Percentiles rank a stretch among this genome's conserved stretches.
These are phyloP conservation scores for Geophilus truncorum DNA, from an alignment of 2,888 invertebrate genomes.

Conservation along the genomic window DNA sequence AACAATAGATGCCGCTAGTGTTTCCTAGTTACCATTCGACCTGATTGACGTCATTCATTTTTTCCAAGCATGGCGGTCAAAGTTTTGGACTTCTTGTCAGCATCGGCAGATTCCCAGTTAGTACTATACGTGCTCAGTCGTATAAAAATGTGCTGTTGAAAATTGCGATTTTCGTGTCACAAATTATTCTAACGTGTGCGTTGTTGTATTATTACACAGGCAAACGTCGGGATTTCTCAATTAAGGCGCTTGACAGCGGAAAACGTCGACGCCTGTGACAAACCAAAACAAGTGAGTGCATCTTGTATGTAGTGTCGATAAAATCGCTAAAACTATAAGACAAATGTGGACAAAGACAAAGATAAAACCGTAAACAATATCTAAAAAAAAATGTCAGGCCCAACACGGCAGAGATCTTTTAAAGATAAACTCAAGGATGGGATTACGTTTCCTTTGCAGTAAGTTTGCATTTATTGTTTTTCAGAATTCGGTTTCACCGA, in stretches of 20 bases:
- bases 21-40: not conserved
- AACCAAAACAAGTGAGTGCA: constrained; percentile 14
- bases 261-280: constrained; percentile 3
- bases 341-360: not conserved
- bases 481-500: not conserved
- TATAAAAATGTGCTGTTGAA: not conserved
- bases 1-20: not conserved
- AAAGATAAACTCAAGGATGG: constrained; percentile 73
- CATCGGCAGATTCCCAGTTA: not conserved
- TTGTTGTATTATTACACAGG: not conserved
- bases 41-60: not conserved
- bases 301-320: constrained; percentile 9
- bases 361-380: not conserved
- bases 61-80: constrained; percentile 5
- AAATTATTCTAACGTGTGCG: not conserved
- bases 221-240: not conserved
- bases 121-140: not conserved
- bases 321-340: constrained; percentile 26
- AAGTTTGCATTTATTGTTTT: constrained; percentile 51
- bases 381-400: constrained; percentile 49
- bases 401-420: constrained; percentile 68
- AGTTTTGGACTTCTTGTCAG: not conserved
- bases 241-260: constrained; percentile 5
- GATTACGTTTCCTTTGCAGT: constrained; percentile 76
- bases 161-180: not conserved